Evolutionary conservation across 2,888 invertebrate genomes (phyloP).

Genomic region (Ecdyonurus torrentis): DNA sequence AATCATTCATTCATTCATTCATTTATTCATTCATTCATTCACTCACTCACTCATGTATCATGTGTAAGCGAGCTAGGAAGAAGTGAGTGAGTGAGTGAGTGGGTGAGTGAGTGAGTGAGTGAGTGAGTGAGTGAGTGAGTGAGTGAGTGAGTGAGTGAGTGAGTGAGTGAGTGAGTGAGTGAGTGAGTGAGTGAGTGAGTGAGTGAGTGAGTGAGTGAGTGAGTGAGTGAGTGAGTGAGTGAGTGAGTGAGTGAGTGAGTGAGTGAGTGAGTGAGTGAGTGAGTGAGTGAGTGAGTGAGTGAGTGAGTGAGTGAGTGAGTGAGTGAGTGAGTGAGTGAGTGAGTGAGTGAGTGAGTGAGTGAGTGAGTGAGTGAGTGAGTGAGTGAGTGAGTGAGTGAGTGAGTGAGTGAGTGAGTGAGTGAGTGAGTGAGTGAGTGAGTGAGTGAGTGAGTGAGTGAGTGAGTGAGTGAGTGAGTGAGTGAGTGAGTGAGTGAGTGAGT

Average conservation of each 20-base stretch:
- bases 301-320: constrained; percentile 6
- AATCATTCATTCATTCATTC: no score
- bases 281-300: constrained; percentile 4
- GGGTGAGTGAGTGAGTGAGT: no score
- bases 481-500: no score
- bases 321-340: constrained; percentile 1
- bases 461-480: no score
- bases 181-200: constrained; percentile 6
- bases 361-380: background rate
- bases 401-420: constrained; percentile 3
- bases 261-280: constrained; percentile 5
- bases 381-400: constrained; percentile 5
- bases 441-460: no score
- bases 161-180: background rate
- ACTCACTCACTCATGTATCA: no score
- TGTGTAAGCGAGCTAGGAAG: no score
- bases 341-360: constrained; percentile 2
- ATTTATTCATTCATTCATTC: no score
- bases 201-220: constrained; percentile 8
- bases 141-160: no score
- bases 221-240: constrained; percentile 5
- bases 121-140: no score
- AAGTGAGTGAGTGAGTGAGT: no score
- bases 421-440: no score
- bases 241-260: constrained; percentile 3